These are phyloP conservation scores for Aphelenchoides fujianensis DNA, from an alignment of 1,140 invertebrate genomes.

Conservation along the genomic window DNA sequence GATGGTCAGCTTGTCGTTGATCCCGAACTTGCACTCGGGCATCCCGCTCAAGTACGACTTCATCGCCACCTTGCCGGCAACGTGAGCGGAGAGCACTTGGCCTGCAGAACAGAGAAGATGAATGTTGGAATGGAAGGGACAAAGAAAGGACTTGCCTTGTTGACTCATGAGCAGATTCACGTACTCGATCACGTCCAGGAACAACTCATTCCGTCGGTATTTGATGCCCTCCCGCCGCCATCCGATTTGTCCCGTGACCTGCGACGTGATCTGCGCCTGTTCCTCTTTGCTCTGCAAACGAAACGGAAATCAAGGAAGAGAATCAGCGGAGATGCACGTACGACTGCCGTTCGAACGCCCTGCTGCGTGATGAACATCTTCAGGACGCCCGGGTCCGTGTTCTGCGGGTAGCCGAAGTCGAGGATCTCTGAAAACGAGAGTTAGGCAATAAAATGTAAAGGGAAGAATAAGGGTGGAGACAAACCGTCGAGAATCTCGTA, in stretches of 20 bases:
- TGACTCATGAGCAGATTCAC: slow-evolving; percentile 99
- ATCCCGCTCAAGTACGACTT: slow-evolving; percentile 98
- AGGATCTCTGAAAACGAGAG: slow-evolving; percentile 78
- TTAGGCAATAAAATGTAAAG: slow-evolving; percentile 19
- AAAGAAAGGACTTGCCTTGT: slow-evolving; percentile 72
- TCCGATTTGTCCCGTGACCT: slow-evolving; percentile 95
- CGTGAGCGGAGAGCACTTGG: slow-evolving; percentile 96
- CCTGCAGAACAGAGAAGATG: slow-evolving; percentile 67
- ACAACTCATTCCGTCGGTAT: slow-evolving; percentile 95
- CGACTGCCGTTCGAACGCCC: slow-evolving; percentile 84
- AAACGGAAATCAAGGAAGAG: slow-evolving; percentile 26
- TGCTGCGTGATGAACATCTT: slow-evolving; percentile 99
- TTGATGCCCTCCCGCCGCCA: slow-evolving; percentile 99
- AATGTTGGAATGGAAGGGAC: no score
- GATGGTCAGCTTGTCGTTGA: slow-evolving; percentile 99
- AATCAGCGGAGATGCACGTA: slow-evolving; percentile 11
- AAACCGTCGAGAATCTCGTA: slow-evolving; percentile 91
- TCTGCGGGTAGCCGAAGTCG: slow-evolving; percentile 99
- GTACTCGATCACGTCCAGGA: slow-evolving; percentile 97
- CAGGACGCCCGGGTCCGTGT: slow-evolving; percentile 95
- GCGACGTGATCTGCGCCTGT: slow-evolving; percentile 98
- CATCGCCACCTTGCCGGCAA: slow-evolving; percentile 99
- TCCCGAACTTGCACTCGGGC: slow-evolving; percentile 99
- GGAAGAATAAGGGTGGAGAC: no score
- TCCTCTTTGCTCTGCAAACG: slow-evolving; percentile 98